Conservation (phyloP, 2,113 vertebrate species). For the Columbina picui region DNA sequence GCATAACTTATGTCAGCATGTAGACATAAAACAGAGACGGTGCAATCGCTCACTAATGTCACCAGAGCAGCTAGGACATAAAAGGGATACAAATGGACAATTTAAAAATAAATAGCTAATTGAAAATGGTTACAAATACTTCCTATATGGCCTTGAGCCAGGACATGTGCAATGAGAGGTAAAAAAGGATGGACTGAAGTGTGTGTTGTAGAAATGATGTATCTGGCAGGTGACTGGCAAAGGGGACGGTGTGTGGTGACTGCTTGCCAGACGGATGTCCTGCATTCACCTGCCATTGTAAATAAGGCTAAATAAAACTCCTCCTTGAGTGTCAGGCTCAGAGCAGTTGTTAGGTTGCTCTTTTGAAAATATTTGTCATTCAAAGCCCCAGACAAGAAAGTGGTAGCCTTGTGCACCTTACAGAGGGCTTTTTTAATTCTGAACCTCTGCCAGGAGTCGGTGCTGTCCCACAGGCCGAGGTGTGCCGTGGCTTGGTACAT, state of each 20-base stretch:
- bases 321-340: neutral
- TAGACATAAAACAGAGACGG: slow-evolving; percentile 28
- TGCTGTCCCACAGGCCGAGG: neutral
- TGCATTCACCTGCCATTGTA: neutral
- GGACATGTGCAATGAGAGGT: neutral
- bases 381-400: accelerated
- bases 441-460: neutral
- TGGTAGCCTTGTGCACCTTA: neutral
- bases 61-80: slow-evolving; percentile 25
- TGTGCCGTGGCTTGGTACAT: accelerated
- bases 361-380: neutral
- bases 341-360: neutral
- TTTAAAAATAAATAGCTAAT: slow-evolving; percentile 62
- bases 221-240: neutral
- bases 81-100: slow-evolving; percentile 58
- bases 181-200: neutral
- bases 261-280: neutral
- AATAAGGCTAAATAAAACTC: neutral
- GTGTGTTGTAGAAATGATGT: neutral
- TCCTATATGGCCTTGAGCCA: neutral
- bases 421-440: neutral
- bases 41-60: slow-evolving; percentile 39
- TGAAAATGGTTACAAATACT: slow-evolving; percentile 43
- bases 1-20: slow-evolving; percentile 15
- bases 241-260: accelerated